A percentile compares a stretch with the other conserved stretches of the same genome.
Conservation (phyloP, 2,888 invertebrate genomes). For the Mesorhabditis spiculigera region DNA sequence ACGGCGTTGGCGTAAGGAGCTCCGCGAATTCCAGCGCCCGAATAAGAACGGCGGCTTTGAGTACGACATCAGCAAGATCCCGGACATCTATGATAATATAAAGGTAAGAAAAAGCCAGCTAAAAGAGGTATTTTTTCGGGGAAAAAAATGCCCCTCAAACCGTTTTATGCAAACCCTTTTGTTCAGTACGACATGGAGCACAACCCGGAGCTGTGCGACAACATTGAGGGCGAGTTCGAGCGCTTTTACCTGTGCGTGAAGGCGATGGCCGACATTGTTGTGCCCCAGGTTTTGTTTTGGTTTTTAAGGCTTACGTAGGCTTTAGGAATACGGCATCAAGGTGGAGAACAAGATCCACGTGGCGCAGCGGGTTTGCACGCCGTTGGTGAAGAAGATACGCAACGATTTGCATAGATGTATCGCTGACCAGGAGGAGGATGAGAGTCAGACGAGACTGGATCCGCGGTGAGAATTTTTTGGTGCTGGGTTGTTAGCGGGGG, state of each 20-base stretch:
- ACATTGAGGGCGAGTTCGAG: constrained; percentile 64
- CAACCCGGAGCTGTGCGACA: constrained; percentile 73
- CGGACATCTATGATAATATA: constrained; percentile 98
- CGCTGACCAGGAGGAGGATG: constrained; percentile 74
- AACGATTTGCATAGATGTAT: constrained; percentile 70
- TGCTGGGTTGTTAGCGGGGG: no score
- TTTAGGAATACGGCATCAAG: constrained; percentile 89
- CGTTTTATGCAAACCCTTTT: constrained; percentile 1
- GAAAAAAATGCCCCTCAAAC: no score
- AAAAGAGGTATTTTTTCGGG: not conserved
- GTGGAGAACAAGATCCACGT: constrained; percentile 91
- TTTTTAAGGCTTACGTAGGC: not conserved
- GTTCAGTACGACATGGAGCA: constrained; percentile 78
- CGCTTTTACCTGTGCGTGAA: constrained; percentile 83
- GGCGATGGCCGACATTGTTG: constrained; percentile 94
- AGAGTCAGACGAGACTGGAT: constrained; percentile 90
- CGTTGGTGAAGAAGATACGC: constrained; percentile 76
- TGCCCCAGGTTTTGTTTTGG: constrained; percentile 76
- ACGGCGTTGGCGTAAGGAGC: constrained; percentile 66
- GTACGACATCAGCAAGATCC: constrained; percentile 97
- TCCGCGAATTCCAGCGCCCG: constrained; percentile 81
- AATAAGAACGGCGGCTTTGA: constrained; percentile 64
- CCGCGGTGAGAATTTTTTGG: constrained; percentile 69
- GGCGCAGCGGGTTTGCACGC: constrained; percentile 94
- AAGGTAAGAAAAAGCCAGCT: constrained; percentile 81